Evolutionary conservation across 2,888 invertebrate genomes (phyloP).

Genomic region (Stenolophus ochropezus): DNA sequence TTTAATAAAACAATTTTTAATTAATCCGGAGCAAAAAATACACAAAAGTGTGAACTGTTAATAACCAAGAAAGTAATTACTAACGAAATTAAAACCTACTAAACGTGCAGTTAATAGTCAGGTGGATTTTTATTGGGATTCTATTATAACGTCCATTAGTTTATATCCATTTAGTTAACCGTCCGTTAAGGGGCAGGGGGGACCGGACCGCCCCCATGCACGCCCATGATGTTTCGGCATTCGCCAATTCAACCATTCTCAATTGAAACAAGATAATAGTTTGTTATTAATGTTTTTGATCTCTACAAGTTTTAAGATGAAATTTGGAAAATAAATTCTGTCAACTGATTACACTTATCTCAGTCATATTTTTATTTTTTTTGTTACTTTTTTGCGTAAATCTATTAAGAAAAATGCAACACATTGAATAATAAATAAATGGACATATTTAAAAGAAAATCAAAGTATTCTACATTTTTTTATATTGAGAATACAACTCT

Average conservation of each 20-base stretch:
- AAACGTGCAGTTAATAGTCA: constrained; percentile 14
- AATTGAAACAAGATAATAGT: no score
- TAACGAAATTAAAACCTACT: constrained; percentile 47
- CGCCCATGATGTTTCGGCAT: constrained; percentile 2
- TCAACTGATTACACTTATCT: no score
- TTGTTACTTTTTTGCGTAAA: no score
- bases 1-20: constrained; percentile 47
- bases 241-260: not conserved
- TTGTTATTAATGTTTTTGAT: no score
- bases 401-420: no score
- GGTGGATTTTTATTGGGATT: constrained; percentile 48
- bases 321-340: no score
- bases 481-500: no score
- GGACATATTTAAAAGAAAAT: no score
- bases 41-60: constrained; percentile 49
- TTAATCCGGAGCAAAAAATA: constrained; percentile 38
- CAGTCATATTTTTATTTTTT: no score
- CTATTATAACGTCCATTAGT: constrained; percentile 56
- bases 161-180: constrained; percentile 55
- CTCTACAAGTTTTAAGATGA: no score
- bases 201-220: constrained; percentile 10
- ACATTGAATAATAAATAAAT: no score
- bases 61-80: constrained; percentile 46
- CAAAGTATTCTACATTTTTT: no score
- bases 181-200: constrained; percentile 26